These are phyloP conservation scores for Callocephalon fimbriatum DNA, from an alignment of 2,113 vertebrate species.

Conservation along the genomic window DNA sequence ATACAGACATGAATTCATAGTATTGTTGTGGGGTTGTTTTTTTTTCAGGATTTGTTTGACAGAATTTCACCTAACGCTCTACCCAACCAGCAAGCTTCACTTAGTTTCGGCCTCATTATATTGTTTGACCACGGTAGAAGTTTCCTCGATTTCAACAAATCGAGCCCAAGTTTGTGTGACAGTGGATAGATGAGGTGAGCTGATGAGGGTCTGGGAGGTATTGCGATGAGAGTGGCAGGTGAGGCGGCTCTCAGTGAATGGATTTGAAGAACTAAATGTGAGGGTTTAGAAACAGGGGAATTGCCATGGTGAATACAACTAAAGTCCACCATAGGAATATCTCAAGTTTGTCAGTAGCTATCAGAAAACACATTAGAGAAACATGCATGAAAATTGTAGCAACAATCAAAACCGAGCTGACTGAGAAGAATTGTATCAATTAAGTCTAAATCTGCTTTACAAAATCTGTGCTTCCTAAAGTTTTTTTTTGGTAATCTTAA, in stretches of 20 bases:
- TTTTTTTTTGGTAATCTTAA: constrained; percentile 9
- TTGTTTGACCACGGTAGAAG: not conserved
- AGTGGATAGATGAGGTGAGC: constrained; percentile 62
- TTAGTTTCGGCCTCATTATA: constrained; percentile 51
- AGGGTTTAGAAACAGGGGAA: not conserved
- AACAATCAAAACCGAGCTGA: not conserved
- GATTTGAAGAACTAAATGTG: constrained; percentile 38
- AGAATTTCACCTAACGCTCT: constrained; percentile 15
- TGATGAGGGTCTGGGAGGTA: constrained; percentile 55
- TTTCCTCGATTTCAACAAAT: constrained; percentile 50
- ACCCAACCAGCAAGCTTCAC: constrained; percentile 1
- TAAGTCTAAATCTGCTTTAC: not conserved
- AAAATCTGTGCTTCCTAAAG: not conserved
- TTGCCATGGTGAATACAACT: not conserved
- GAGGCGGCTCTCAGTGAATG: constrained; percentile 37
- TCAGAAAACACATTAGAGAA: not conserved
- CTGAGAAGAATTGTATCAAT: not conserved
- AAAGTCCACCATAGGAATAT: not conserved
- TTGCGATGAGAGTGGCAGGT: constrained; percentile 50
- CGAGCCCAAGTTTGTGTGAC: constrained; percentile 52
- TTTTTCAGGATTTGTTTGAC: constrained; percentile 38
- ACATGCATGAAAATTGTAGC: not conserved
- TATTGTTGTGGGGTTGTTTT: not conserved
- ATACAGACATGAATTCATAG: not conserved
- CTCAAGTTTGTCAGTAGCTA: constrained; percentile 10